phyloP scores from a whole-genome alignment of 2,113 vertebrate genomes.

The Gallinago jamesoni region DNA sequence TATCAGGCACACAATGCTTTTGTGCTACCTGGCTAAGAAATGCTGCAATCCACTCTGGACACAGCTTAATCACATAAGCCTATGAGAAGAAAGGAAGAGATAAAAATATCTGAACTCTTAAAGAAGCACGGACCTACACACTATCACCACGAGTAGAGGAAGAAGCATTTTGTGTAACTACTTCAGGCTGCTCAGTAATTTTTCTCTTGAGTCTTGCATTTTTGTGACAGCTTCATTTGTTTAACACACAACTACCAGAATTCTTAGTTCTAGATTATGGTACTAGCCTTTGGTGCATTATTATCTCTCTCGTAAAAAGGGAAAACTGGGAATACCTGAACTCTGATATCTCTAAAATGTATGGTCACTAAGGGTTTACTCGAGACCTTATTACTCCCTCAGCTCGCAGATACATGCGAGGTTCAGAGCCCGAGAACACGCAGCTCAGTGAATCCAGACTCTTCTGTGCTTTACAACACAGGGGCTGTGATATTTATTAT shows the following conservation, averaged over 20 bases:
- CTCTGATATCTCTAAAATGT: constrained; percentile 67
- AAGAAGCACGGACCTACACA: constrained; percentile 71
- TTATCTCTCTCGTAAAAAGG: constrained; percentile 66
- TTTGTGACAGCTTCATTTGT: constrained; percentile 89
- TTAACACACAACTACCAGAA: constrained; percentile 74
- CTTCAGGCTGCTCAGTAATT: constrained; percentile 78
- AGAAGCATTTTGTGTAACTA: constrained; percentile 77
- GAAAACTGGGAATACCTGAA: constrained; percentile 74
- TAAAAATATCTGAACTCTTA: constrained; percentile 77
- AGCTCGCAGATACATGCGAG: constrained; percentile 1
- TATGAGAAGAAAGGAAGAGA: constrained; percentile 67
- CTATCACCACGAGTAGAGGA: constrained; percentile 44
- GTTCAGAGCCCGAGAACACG: constrained; percentile 47
- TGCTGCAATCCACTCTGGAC: constrained; percentile 74
- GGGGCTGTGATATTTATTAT: constrained; percentile 96
- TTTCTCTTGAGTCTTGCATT: constrained; percentile 81
- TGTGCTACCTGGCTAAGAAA: constrained; percentile 70
- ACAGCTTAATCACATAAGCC: constrained; percentile 82
- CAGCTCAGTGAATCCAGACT: constrained; percentile 75
- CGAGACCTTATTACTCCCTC: constrained; percentile 42
- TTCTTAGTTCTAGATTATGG: constrained; percentile 79
- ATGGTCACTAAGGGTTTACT: constrained; percentile 67
- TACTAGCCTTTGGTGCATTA: constrained; percentile 72
- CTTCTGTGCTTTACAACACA: constrained; percentile 75
- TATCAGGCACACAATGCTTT: constrained; percentile 60